Evolutionary conservation across 2,888 invertebrate species (phyloP), one percentile per base, ranked within the genome.

Genomic region (Microctonus aethiopoides): DNA sequence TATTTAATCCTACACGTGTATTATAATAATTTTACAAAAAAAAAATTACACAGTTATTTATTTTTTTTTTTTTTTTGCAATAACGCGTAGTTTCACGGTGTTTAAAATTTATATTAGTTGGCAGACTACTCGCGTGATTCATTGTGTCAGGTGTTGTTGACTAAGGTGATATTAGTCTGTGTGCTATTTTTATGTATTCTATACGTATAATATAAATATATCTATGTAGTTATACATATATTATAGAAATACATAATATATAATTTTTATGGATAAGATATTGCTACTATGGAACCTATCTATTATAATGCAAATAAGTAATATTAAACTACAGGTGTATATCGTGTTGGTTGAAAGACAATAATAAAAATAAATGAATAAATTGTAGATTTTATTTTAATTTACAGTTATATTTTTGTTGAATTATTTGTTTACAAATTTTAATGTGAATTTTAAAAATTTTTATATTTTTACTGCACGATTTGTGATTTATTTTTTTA

Each of bases 121-220:
- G 46, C 9, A 46, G 46, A 32, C 57, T 57, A 4, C 32, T 29
- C n/a, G 32, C 32, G 46, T 62, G 46, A 51, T 62, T 62, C 62
- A 62, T 62, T 29, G 46, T 62, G 62, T 62, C 62, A 62, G 62
- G 62, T 62, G 62, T 62, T 62, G 46, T 46, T 41, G 46, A 62
- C 62, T 62, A 16, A 26, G 51, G 13, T 24, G 9, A 51, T 51
- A n/a, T 46, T n/a, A n/a, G 46, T 16, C 16, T 46, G 5, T 16
- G 7, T n/a, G 16, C 16, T n/a, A n/a, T 6, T 46, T 46, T 46
- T 46, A n/a, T 46, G 46, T 36, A 1, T 10, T n/a, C n/a, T n/a
- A n/a, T n/a, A n/a, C n/a, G n/a, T n/a, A n/a, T n/a, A n/a, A 32
- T 39, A 39, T 46, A 46, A 16, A 46, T 46, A 46, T 59, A 34